Evolutionary conservation across 1,140 invertebrate species (phyloP).

Genomic region (Amyelois transitella): DNA sequence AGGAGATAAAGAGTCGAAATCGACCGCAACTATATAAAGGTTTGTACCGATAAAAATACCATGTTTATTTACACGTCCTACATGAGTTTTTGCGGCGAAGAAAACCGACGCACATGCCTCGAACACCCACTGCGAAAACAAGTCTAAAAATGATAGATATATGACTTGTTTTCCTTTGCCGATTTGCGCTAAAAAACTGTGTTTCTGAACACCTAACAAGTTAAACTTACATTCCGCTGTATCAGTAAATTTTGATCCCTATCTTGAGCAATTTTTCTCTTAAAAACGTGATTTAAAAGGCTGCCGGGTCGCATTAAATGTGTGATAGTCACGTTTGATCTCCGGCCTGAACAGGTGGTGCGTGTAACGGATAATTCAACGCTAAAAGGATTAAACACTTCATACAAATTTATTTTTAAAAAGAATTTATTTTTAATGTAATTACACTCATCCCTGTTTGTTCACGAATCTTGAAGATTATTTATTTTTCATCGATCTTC

Average conservation of each 20-base stretch:
- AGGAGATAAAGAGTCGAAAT: conserved; percentile 71
- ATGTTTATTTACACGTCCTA: conserved; percentile 74
- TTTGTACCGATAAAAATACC: conserved; percentile 72
- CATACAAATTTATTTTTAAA: conserved; percentile 20
- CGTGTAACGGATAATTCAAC: conserved; percentile 19
- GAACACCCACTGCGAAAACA: conserved; percentile 32
- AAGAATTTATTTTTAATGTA: conserved; percentile 11
- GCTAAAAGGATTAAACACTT: conserved; percentile 28
- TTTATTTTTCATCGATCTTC: background rate
- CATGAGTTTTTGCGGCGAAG: conserved; percentile 44
- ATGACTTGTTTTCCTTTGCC: conserved; percentile 33
- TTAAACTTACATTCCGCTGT: conserved; percentile 55
- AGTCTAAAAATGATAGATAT: conserved; percentile 24
- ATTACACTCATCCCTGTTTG: background rate
- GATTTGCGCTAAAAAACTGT: conserved; percentile 13
- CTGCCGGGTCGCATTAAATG: conserved; percentile 9
- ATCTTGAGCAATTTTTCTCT: conserved; percentile 50
- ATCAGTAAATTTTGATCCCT: conserved; percentile 68
- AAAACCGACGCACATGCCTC: conserved; percentile 34
- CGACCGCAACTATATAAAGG: conserved; percentile 73
- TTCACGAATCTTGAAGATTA: background rate
- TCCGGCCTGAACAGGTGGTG: conserved; percentile 19
- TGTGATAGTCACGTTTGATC: conserved; percentile 13
- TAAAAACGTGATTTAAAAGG: conserved; percentile 55
- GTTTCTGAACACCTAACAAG: conserved; percentile 23